These are phyloP conservation scores for Clupea harengus DNA, from an alignment of 2,113 vertebrate genomes.

Conservation along the genomic window DNA sequence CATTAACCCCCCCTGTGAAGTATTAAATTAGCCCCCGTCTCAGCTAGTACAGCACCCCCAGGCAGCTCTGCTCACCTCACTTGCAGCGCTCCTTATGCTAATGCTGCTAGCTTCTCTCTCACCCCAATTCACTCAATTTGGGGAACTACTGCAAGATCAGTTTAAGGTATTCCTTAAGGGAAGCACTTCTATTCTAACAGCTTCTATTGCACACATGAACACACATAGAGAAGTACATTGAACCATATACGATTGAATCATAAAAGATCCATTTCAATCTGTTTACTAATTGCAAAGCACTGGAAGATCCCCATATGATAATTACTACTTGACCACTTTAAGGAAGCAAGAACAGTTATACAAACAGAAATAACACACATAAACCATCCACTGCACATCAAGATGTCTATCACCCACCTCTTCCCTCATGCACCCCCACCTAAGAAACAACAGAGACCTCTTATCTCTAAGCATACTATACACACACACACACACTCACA, in stretches of 20 bases:
- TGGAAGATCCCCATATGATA: not conserved
- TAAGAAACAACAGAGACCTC: not conserved
- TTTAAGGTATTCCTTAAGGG: not conserved
- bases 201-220: not conserved
- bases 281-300: not conserved
- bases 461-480: not conserved
- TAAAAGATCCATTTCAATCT: not conserved
- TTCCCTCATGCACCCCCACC: not conserved
- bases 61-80: not conserved
- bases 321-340: not conserved
- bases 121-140: not conserved
- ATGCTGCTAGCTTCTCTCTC: not conserved
- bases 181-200: not conserved
- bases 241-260: not conserved
- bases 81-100: not conserved
- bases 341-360: not conserved
- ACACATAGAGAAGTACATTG: not conserved
- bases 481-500: not conserved
- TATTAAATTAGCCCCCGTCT: not conserved
- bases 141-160: not conserved
- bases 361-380: not conserved
- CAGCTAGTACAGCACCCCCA: not conserved
- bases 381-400: not conserved
- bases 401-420: not conserved
- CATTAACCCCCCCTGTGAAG: slow-evolving; percentile 5